phyloP scores from a whole-genome alignment of 1,140 invertebrate genomes.

The Meteorus sp. region DNA sequence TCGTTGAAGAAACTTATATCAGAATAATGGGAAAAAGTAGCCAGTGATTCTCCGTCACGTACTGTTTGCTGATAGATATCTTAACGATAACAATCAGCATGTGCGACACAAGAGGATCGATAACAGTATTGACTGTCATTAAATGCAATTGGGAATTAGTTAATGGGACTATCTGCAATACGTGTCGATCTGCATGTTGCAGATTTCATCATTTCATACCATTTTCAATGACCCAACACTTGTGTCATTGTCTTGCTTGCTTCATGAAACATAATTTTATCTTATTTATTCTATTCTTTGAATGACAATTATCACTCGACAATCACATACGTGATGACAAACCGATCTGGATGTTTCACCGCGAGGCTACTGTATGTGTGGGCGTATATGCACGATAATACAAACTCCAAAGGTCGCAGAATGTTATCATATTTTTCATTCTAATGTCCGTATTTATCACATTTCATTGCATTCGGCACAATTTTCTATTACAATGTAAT shows the following conservation, averaged over 20 bases:
- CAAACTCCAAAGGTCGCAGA: not conserved
- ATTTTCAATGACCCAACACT: too few species aligned
- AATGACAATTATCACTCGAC: constrained; percentile 11
- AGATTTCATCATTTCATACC: too few species aligned
- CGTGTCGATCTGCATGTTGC: too few species aligned
- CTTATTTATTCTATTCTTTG: not conserved
- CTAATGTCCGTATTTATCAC: too few species aligned
- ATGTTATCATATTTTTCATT: constrained; percentile 8
- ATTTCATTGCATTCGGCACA: too few species aligned
- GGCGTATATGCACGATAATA: constrained; percentile 6
- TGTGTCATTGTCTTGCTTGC: too few species aligned
- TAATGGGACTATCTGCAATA: too few species aligned
- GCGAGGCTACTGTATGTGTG: not conserved
- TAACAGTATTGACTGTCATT: not conserved
- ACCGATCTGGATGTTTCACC: not conserved
- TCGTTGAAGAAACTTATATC: not conserved
- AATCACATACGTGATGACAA: not conserved
- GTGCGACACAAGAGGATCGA: not conserved
- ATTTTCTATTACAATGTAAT: too few species aligned
- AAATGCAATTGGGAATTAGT: too few species aligned
- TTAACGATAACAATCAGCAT: constrained; percentile 1
- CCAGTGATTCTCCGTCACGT: not conserved
- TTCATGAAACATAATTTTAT: too few species aligned
- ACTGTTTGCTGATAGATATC: constrained; percentile 5
- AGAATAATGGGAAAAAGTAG: not conserved